Evolutionary conservation across 2,888 invertebrate genomes (phyloP).

Genomic region (Galerucella calmariensis): DNA sequence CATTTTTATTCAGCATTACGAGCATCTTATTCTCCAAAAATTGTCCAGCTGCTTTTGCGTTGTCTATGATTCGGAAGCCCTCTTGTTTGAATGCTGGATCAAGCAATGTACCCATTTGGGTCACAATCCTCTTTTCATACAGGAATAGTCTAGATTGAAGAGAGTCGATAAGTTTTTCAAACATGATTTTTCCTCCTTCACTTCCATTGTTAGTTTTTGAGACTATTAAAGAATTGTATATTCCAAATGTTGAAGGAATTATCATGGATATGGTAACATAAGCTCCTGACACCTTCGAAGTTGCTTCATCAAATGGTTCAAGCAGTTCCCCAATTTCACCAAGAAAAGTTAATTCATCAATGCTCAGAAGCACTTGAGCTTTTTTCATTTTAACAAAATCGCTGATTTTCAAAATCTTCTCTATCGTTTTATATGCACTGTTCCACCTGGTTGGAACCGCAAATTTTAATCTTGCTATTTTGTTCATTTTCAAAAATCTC

Average conservation of each 20-base stretch:
- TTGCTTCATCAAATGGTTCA: too few species aligned
- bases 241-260: not conserved
- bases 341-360: too few species aligned
- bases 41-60: not conserved
- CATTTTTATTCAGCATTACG: too few species aligned
- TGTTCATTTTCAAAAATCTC: too few species aligned
- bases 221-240: not conserved
- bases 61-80: not conserved
- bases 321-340: too few species aligned
- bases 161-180: not conserved
- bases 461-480: not conserved
- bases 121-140: conserved; percentile 3
- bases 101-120: conserved; percentile 7
- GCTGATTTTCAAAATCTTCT: not conserved
- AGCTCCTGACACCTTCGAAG: too few species aligned
- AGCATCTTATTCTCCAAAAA: conserved; percentile 2
- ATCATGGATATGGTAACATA: not conserved
- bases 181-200: not conserved
- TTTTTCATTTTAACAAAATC: too few species aligned
- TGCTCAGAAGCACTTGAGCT: too few species aligned
- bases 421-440: not conserved
- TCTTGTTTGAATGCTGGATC: conserved; percentile 1
- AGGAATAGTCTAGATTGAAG: not conserved
- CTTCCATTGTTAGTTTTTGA: not conserved
- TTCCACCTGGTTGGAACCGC: not conserved